Percentiles rank a stretch among this genome's conserved stretches.
Conservation (phyloP, 1,140 invertebrate genomes). For the Aphis gossypii region DNA sequence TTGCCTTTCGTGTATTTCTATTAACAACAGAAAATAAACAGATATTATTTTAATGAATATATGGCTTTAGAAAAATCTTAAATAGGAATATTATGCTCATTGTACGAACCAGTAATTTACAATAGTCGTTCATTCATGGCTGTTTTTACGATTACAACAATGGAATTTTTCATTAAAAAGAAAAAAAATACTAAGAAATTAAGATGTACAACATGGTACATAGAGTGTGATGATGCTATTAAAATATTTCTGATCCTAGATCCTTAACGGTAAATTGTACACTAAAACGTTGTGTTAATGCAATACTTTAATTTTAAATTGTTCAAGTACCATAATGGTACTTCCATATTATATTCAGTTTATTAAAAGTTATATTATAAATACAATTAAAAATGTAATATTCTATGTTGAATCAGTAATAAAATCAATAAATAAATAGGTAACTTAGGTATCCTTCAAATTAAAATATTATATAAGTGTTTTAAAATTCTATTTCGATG, state of each 20-base stretch:
- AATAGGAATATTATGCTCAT: background rate
- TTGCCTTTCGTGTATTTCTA: background rate
- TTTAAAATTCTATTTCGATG: background rate
- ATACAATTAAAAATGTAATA: background rate
- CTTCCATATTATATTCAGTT: background rate
- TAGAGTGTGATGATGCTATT: background rate
- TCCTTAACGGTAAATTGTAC: too few relatives aligned
- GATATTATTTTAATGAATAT: background rate
- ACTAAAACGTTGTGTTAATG: too few relatives aligned
- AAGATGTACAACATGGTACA: background rate
- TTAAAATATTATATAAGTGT: background rate
- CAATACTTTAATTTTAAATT: too few relatives aligned
- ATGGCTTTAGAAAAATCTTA: background rate
- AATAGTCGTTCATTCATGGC: background rate
- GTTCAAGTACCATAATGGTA: too few relatives aligned
- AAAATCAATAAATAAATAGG: background rate
- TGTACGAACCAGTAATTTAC: background rate
- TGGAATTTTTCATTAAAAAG: background rate
- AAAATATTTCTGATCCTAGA: background rate
- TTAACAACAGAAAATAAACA: background rate
- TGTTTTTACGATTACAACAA: background rate
- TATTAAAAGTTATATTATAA: background rate
- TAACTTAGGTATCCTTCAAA: background rate
- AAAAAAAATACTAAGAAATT: background rate
- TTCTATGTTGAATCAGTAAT: background rate